Evolutionary conservation across 2,888 invertebrate genomes (phyloP).

Genomic region (Gymnosoma rotundatum): DNA sequence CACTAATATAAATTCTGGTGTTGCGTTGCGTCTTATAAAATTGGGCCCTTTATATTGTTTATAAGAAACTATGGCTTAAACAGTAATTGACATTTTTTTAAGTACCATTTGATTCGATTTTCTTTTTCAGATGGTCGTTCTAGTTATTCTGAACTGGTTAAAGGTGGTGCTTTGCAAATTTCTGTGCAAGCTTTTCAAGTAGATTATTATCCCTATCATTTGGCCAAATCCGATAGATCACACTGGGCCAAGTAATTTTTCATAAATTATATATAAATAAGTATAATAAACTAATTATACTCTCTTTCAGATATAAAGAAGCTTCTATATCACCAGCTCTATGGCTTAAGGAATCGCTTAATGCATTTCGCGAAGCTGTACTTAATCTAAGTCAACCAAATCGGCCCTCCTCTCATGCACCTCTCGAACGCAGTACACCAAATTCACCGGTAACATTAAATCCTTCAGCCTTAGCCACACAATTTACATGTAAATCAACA

Average conservation of each 20-base stretch:
- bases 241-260: slow-evolving; percentile 91
- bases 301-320: slow-evolving; percentile 85
- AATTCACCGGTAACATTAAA: slow-evolving; percentile 78
- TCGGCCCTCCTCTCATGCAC: slow-evolving; percentile 81
- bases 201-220: slow-evolving; percentile 98
- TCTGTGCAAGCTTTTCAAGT: slow-evolving; percentile 93
- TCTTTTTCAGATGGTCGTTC: slow-evolving; percentile 88
- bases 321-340: slow-evolving; percentile 90
- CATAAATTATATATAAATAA: background rate
- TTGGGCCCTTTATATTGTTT: too few species aligned
- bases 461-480: slow-evolving; percentile 74
- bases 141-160: slow-evolving; percentile 90
- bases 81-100: background rate
- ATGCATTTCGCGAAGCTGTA: slow-evolving; percentile 89
- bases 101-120: background rate
- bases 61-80: background rate
- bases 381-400: slow-evolving; percentile 89
- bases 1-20: too few species aligned
- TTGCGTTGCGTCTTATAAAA: too few species aligned
- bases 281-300: background rate
- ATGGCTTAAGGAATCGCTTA: slow-evolving; percentile 94
- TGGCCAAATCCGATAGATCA: slow-evolving; percentile 92
- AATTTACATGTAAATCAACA: slow-evolving; percentile 71
- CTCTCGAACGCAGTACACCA: slow-evolving; percentile 80
- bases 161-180: slow-evolving; percentile 96